Evolutionary conservation across 30 jellyfish, hydroid and myxozoan genomes (phyloP).

Genomic region (Turritopsis rubra): DNA sequence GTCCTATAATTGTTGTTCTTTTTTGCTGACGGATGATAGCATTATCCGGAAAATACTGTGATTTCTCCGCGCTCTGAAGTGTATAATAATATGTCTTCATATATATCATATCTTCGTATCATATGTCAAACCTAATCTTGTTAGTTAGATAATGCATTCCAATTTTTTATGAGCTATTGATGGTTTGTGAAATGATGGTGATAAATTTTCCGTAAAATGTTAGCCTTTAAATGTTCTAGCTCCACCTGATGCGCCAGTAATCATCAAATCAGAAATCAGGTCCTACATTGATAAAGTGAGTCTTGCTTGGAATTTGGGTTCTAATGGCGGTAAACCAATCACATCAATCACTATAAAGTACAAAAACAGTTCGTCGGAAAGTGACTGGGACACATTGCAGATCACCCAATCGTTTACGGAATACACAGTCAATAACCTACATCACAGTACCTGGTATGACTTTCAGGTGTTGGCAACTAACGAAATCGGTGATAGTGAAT

Average conservation of each 20-base stretch:
- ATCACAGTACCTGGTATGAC: conserved; percentile 32
- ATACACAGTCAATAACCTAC: conserved; percentile 45
- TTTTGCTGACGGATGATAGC: too few species aligned
- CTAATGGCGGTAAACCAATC: conserved; percentile 27
- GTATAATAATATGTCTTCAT: too few species aligned
- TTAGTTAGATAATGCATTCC: too few species aligned
- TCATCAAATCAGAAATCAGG: not conserved
- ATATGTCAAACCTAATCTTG: too few species aligned
- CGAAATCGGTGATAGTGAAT: conserved; percentile 56
- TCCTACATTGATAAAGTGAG: conserved; percentile 7
- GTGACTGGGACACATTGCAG: conserved; percentile 42
- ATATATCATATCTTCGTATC: too few species aligned
- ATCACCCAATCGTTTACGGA: conserved; percentile 57
- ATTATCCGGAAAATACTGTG: too few species aligned
- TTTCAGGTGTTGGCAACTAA: conserved; percentile 56
- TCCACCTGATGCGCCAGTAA: conserved; percentile 6
- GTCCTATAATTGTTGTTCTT: too few species aligned
- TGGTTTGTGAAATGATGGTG: too few species aligned
- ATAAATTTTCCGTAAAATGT: too few species aligned
- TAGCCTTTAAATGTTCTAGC: not conserved
- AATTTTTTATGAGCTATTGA: too few species aligned
- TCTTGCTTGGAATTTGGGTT: conserved; percentile 22
- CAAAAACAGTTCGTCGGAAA: conserved; percentile 20
- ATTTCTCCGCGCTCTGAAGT: too few species aligned
- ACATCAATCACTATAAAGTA: conserved; percentile 23